phyloP scores from a whole-genome alignment of 2,888 invertebrate genomes.

The Tipula lateralis region DNA sequence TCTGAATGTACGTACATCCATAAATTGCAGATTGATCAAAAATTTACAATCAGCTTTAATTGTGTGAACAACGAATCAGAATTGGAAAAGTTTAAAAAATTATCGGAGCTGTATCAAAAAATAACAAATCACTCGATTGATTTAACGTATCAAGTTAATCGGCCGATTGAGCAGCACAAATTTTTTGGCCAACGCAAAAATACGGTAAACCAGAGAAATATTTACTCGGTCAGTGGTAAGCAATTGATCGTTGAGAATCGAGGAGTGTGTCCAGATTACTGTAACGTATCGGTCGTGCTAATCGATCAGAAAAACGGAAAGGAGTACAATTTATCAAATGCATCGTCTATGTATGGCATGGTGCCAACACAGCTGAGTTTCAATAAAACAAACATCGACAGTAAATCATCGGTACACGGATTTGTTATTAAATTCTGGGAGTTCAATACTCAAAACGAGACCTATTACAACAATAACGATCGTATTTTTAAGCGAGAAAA shows the following conservation, averaged over 20 bases:
- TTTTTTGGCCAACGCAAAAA: conserved; percentile 56
- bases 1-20: conserved; percentile 57
- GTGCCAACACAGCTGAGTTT: conserved; percentile 65
- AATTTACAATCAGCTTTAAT: conserved; percentile 52
- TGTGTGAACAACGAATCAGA: conserved; percentile 58
- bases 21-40: conserved; percentile 54
- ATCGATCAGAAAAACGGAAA: conserved; percentile 55
- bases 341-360: conserved; percentile 64
- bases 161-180: conserved; percentile 52
- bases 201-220: conserved; percentile 54
- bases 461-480: conserved; percentile 32
- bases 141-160: conserved; percentile 43
- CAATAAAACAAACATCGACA: conserved; percentile 47
- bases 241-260: conserved; percentile 66
- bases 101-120: conserved; percentile 49
- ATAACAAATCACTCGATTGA: conserved; percentile 45
- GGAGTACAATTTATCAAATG: conserved; percentile 58
- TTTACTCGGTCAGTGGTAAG: conserved; percentile 57
- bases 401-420: conserved; percentile 59
- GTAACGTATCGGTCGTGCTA: conserved; percentile 58
- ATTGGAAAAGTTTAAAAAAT: conserved; percentile 50
- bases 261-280: conserved; percentile 65
- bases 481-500: conserved; percentile 31
- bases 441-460: conserved; percentile 52
- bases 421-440: conserved; percentile 81